Evolutionary conservation across 1,140 invertebrate genomes (phyloP).

Genomic region (Drosophila burlai): DNA sequence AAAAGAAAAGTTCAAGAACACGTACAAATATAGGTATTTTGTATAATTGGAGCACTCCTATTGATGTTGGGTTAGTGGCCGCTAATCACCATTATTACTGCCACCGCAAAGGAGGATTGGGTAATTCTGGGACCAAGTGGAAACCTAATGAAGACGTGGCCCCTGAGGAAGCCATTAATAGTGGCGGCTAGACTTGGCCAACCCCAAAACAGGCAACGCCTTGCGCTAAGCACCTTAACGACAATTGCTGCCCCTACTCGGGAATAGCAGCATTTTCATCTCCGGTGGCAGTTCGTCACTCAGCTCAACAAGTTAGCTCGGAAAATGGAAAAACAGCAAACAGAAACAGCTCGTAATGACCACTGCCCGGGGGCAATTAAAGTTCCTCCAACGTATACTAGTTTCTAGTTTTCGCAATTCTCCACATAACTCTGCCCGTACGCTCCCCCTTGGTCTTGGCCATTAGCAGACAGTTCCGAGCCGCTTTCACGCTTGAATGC

Average conservation of each 20-base stretch:
- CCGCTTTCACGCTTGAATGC: slow-evolving; percentile 58
- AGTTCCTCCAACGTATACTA: slow-evolving; percentile 45
- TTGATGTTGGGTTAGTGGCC: slow-evolving; percentile 16
- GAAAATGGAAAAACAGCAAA: slow-evolving; percentile 4
- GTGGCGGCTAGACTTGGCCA: slow-evolving; percentile 26
- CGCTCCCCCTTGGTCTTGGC: slow-evolving; percentile 7
- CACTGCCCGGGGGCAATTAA: slow-evolving; percentile 64
- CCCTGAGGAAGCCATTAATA: slow-evolving; percentile 57
- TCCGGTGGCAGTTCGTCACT: slow-evolving; percentile 41
- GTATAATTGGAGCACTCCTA: slow-evolving; percentile 2
- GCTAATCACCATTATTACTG: slow-evolving; percentile 40
- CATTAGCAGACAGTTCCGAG: slow-evolving; percentile 57
- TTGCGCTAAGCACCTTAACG: slow-evolving; percentile 77
- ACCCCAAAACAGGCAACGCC: slow-evolving; percentile 61
- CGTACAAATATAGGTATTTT: slow-evolving; percentile 15
- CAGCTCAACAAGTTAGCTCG: slow-evolving; percentile 64
- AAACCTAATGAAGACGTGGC: slow-evolving; percentile 53
- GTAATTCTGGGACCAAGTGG: slow-evolving; percentile 19
- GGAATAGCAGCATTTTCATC: slow-evolving; percentile 26
- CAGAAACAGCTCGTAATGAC: slow-evolving; percentile 54
- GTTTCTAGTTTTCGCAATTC: slow-evolving; percentile 57
- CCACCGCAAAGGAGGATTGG: slow-evolving; percentile 2
- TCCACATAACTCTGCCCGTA: slow-evolving; percentile 44
- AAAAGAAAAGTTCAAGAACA: slow-evolving; percentile 14
- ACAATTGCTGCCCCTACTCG: slow-evolving; percentile 48